Base-by-base conservation (phyloP, 2,113 vertebrate genomes). In the Copsychus sechellarum region DNA sequence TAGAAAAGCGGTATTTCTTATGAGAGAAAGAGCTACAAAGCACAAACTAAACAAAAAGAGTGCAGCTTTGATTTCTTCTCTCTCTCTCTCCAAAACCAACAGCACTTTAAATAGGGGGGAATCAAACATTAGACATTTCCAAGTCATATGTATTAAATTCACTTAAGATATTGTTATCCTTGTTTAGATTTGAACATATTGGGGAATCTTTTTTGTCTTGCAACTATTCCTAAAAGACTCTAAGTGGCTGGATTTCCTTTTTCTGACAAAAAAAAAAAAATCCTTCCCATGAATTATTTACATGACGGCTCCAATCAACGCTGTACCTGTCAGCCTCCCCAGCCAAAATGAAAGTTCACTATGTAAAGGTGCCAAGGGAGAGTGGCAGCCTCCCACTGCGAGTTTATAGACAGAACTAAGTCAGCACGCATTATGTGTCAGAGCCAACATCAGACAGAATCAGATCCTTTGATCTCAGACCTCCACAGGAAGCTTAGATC, bases 401-500 rank as follows among this genome's bases (percentile, higher is more conserved):
- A 97, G 97, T 97, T 97, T 97, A 97, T 98, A 98, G 98, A 98
- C 98, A 98, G 98, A 98, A 98, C 98, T 98, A 99, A 99, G 99
- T 99, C 99, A 99, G 99, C 98, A 99, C 97, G 98, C 98, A 99
- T 99, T 98, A 98, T 97, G 96, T 98, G 98, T 99, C 98, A 98
- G 98, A 97, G 98, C 98, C 98, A 64, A 99, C 99, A 99, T 99
- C 99, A 99, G 98, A 99, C 98, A 94, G 99, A 99, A 99, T 98
- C 98, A 98, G 96, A 97, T 98, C 97, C 99, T 99, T 99, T 99
- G 99, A 99, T 99, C 99, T 99, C 92, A 84, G 98, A 98, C 98
- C 98, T 99, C 98, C 98, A 98, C 98, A 98, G 99, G 99, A 99
- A 99, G 98, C 98, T 98, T 98, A 99, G 98, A 99, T 99, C 98